These are phyloP conservation scores for Cotesia typhae DNA, from an alignment of 1,140 invertebrate genomes.

Conservation along the genomic window DNA sequence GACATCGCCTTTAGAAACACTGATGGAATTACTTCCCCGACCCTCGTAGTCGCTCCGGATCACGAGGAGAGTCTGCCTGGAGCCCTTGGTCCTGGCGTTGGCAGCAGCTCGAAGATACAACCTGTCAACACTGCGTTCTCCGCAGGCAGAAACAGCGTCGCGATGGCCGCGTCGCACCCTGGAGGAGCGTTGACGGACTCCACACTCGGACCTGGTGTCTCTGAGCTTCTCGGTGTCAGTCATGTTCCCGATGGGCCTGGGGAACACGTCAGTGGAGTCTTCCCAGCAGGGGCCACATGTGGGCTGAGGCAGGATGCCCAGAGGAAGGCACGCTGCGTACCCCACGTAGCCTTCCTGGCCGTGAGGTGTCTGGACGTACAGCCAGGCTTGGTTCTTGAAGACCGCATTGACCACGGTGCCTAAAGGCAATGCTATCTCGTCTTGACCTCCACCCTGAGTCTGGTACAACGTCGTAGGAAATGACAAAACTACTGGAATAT, in stretches of 20 bases:
- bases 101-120: slow-evolving; percentile 72
- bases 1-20: slow-evolving; percentile 77
- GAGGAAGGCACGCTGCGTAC: slow-evolving; percentile 77
- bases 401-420: slow-evolving; percentile 86
- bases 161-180: slow-evolving; percentile 58
- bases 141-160: slow-evolving; percentile 66
- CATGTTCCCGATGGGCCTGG: slow-evolving; percentile 74
- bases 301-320: slow-evolving; percentile 73
- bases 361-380: slow-evolving; percentile 84
- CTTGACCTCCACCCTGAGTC: slow-evolving; percentile 75
- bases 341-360: slow-evolving; percentile 81
- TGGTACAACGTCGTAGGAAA: slow-evolving; percentile 79
- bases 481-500: slow-evolving; percentile 82
- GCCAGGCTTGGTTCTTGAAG: slow-evolving; percentile 83
- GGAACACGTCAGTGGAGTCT: slow-evolving; percentile 80
- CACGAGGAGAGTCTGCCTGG: slow-evolving; percentile 73
- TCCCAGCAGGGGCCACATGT: slow-evolving; percentile 78
- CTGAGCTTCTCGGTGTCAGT: slow-evolving; percentile 76
- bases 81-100: slow-evolving; percentile 59
- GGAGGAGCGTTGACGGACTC: slow-evolving; percentile 40
- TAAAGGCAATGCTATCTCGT: slow-evolving; percentile 76
- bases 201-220: slow-evolving; percentile 64
- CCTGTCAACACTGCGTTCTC: slow-evolving; percentile 74
- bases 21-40: slow-evolving; percentile 66
- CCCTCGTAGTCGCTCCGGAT: slow-evolving; percentile 73